phyloP scores from a whole-genome alignment of 2,888 invertebrate species.

The Tigriopus californicus region DNA sequence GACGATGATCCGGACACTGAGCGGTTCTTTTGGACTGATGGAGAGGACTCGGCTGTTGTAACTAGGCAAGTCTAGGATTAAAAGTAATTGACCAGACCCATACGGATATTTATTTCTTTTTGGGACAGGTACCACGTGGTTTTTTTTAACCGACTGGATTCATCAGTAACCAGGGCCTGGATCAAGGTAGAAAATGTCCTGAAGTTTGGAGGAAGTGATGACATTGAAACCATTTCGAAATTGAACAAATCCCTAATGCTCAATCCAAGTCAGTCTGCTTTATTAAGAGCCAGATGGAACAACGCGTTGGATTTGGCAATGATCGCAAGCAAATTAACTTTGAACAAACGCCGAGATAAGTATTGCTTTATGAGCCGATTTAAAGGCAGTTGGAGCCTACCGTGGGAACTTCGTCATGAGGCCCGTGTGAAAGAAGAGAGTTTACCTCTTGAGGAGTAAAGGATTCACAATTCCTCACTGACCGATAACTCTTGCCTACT shows the following conservation, averaged over 20 bases:
- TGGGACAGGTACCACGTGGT: background rate
- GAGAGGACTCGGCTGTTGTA: constrained; percentile 21
- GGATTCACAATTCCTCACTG: too few species aligned
- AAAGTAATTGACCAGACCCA: too few species aligned
- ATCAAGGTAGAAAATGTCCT: background rate
- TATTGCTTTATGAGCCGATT: background rate
- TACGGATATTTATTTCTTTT: background rate
- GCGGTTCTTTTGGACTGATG: constrained; percentile 39
- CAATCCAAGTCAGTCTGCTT: too few species aligned
- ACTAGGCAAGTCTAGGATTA: too few species aligned
- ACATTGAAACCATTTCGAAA: background rate
- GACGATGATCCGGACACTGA: constrained; percentile 44
- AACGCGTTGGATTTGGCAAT: background rate
- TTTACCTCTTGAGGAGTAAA: background rate
- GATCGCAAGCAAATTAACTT: background rate
- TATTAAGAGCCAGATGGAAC: too few species aligned
- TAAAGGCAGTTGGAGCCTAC: constrained; percentile 1
- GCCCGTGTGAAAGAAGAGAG: background rate
- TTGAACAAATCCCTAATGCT: background rate
- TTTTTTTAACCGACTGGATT: background rate
- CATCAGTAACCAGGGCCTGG: background rate
- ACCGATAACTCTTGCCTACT: too few species aligned
- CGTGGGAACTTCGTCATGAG: constrained; percentile 1
- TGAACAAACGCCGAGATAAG: background rate
- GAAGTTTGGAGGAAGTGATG: background rate